Base-by-base conservation (phyloP, 2,113 vertebrate genomes). In the Columba janthina region DNA sequence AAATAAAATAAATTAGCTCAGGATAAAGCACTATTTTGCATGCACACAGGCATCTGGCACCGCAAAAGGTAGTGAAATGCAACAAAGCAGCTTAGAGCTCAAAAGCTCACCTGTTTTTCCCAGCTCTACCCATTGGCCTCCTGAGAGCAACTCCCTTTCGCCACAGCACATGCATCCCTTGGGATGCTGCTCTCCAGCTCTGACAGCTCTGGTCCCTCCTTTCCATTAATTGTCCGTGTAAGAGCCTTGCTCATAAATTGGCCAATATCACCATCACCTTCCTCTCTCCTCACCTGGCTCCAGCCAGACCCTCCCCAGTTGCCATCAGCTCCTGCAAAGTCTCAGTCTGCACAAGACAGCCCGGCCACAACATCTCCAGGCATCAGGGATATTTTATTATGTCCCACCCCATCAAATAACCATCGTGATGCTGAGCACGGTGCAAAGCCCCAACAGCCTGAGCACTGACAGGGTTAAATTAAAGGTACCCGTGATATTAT, bases 391-490 rank as follows among this genome's bases (percentile, higher is more conserved):
- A 28, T 51, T 79, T 60, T 83, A 24, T 67, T 54, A 5, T 60
- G 85, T 50, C 14, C 46, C 42, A 58, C 9, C 70, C 36, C 65
- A 62, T 51, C 57, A 82, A 90, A 75, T 32, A 58, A 64, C 7
- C 62, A 75, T 67, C 85, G 1, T 18, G 40, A 42, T 74, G 77
- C 87, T 69, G 72, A 89, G 73, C 76, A 72, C 6, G 14, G 56
- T 70, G 46, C 80, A 71, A 81, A 91, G 53, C 57, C 72, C 40
- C 64, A 87, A 79, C 85, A 74, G 80, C 56, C 60, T 56, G 67
- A 74, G 93, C 83, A 44, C 53, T 24, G 72, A 73, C 36, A 65
- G 93, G 88, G 92, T 96, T 95, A 97, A 96, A 95, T 93, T 94
- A 94, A 97, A 97, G 94, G 95, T 62, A 90, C 91, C 79, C 53